These are phyloP conservation scores for Pseudorasbora parva DNA, from an alignment of 2,113 vertebrate genomes.

Conservation along the genomic window DNA sequence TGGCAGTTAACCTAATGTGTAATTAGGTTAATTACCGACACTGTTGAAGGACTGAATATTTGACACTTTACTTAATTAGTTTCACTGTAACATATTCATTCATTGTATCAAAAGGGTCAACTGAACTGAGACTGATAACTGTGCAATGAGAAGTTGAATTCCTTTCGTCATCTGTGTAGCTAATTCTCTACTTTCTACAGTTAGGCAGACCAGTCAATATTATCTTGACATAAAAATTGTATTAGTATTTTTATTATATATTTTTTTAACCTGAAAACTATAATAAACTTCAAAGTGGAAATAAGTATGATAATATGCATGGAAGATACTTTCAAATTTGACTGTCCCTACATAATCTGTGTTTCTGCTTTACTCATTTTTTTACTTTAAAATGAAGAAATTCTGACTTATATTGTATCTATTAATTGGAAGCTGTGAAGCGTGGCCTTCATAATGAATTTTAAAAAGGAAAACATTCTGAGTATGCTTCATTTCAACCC, in stretches of 20 bases:
- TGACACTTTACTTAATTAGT: constrained; percentile 11
- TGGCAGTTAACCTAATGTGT: neutral
- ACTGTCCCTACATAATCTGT: neutral
- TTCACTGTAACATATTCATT: neutral
- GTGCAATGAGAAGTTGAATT: neutral
- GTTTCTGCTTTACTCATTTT: neutral
- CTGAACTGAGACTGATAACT: neutral
- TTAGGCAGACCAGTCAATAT: neutral
- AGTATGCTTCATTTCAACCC: neutral
- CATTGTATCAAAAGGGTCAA: neutral
- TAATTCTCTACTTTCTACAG: neutral
- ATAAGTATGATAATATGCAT: no score
- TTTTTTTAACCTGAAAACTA: neutral
- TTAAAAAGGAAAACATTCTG: neutral
- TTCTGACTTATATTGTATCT: constrained; percentile 22
- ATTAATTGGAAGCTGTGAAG: constrained; percentile 34
- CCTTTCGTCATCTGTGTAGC: neutral
- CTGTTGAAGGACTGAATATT: constrained; percentile 13
- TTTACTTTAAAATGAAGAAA: constrained; percentile 4
- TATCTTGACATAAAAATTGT: neutral
- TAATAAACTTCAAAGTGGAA: neutral
- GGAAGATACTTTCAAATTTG: no score
- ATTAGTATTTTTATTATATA: neutral
- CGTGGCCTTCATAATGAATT: constrained; percentile 27
- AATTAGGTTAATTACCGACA: constrained; percentile 16